Evolutionary conservation across 2,888 invertebrate species (phyloP).

Genomic region (Drosophila acutilabella): DNA sequence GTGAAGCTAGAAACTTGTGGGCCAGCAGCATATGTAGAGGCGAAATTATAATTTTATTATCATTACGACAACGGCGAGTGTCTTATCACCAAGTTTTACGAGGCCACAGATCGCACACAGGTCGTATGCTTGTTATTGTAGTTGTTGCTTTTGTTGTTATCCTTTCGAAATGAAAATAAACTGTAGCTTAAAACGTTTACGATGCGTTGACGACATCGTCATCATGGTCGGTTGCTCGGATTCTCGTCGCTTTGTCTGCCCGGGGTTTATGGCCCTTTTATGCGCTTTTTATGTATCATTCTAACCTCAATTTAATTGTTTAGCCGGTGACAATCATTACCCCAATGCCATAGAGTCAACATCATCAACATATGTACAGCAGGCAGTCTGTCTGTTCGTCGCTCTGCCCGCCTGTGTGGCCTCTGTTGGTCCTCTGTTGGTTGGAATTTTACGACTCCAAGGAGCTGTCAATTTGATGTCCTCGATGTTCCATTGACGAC

Average conservation of each 20-base stretch:
- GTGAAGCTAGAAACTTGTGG: constrained; percentile 43
- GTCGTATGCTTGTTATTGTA: constrained; percentile 51
- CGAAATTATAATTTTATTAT: constrained; percentile 84
- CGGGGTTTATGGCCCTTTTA: constrained; percentile 84
- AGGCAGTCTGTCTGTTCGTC: constrained; percentile 17
- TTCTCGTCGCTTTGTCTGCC: constrained; percentile 40
- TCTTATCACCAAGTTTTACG: constrained; percentile 80
- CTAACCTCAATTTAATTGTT: constrained; percentile 86
- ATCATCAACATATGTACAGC: constrained; percentile 63
- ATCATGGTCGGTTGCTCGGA: constrained; percentile 45
- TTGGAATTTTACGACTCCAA: constrained; percentile 70
- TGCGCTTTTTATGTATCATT: constrained; percentile 84
- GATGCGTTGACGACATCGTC: constrained; percentile 78
- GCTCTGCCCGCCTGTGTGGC: neutral
- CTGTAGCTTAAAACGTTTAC: constrained; percentile 82
- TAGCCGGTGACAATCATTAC: constrained; percentile 85
- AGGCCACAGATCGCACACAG: constrained; percentile 71
- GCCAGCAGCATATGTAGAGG: constrained; percentile 63
- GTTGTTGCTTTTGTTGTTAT: constrained; percentile 48
- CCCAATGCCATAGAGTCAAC: constrained; percentile 54
- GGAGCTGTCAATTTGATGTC: constrained; percentile 82
- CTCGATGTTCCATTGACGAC: constrained; percentile 73
- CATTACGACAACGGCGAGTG: constrained; percentile 76
- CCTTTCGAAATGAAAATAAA: constrained; percentile 81
- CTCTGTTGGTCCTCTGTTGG: neutral